A percentile compares a stretch with the other conserved stretches of the same genome.
phyloP scores from a whole-genome alignment of 2,113 vertebrate genomes.

The Uria lomvia region DNA sequence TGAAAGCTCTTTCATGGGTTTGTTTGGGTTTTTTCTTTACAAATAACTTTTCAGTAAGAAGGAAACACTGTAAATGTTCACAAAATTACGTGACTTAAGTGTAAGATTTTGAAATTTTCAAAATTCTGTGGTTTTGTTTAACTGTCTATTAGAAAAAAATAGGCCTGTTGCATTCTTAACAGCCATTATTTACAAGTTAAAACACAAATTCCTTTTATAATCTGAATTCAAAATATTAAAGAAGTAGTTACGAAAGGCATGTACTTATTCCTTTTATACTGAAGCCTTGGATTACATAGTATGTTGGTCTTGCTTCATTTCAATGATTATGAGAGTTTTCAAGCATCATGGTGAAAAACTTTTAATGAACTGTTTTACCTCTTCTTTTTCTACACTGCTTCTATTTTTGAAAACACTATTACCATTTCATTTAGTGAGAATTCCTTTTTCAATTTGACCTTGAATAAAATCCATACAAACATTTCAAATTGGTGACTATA shows the following conservation, averaged over 20 bases:
- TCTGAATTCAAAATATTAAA: neutral
- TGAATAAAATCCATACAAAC: neutral
- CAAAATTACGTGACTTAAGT: neutral
- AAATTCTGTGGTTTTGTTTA: neutral
- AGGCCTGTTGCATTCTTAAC: neutral
- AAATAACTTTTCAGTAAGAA: neutral
- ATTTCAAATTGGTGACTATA: neutral
- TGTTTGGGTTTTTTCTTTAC: fast-evolving
- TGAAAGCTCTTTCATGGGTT: neutral
- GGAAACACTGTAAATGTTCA: neutral
- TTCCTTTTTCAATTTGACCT: neutral
- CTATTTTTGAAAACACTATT: neutral
- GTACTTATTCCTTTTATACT: neutral
- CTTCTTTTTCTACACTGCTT: neutral
- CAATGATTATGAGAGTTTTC: neutral
- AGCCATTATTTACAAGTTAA: neutral
- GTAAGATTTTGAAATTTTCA: neutral
- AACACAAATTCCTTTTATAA: neutral
- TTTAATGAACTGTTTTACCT: neutral
- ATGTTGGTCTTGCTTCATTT: neutral
- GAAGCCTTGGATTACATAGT: neutral
- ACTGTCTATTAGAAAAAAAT: neutral
- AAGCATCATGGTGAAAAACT: neutral
- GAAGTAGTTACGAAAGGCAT: neutral
- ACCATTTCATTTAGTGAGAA: neutral